These are phyloP conservation scores for Thereva nobilitata DNA, from an alignment of 2,888 invertebrate genomes.

Conservation along the genomic window DNA sequence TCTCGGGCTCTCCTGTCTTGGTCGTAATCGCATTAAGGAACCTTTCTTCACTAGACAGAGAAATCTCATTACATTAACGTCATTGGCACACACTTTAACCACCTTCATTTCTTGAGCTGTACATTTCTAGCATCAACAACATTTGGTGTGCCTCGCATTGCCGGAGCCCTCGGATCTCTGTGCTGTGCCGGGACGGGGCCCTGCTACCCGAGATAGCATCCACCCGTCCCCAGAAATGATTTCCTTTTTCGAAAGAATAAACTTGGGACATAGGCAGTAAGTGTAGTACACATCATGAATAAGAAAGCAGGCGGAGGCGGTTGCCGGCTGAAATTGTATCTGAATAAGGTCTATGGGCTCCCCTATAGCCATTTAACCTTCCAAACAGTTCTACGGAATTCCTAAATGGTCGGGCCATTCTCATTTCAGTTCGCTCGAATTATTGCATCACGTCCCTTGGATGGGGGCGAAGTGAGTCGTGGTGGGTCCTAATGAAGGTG, in stretches of 20 bases:
- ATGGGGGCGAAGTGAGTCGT: constrained; percentile 5
- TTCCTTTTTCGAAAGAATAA: constrained; percentile 15
- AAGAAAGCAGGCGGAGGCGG: constrained; percentile 35
- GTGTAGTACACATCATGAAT: constrained; percentile 38
- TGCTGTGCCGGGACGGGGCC: constrained; percentile 18
- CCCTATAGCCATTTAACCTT: constrained; percentile 26
- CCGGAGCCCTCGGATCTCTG: not conserved
- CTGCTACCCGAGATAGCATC: constrained; percentile 9
- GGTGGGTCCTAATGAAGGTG: constrained; percentile 31
- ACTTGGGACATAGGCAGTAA: constrained; percentile 15
- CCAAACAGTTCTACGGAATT: constrained; percentile 23
- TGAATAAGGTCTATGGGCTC: constrained; percentile 14
- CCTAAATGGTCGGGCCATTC: constrained; percentile 19
- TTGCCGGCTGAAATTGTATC: constrained; percentile 31
- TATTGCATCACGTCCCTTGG: constrained; percentile 10
- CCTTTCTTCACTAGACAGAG: constrained; percentile 40
- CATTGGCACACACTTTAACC: constrained; percentile 38
- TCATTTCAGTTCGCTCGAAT: constrained; percentile 14
- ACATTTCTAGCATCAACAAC: constrained; percentile 25
- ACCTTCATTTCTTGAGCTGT: constrained; percentile 35
- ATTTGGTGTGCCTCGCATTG: constrained; percentile 12
- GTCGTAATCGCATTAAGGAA: constrained; percentile 41
- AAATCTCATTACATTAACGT: constrained; percentile 41
- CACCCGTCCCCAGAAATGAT: not conserved
- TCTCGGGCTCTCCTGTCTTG: constrained; percentile 34